Conservation (phyloP, 2,113 vertebrate species). For the Corydoras maculifer region DNA sequence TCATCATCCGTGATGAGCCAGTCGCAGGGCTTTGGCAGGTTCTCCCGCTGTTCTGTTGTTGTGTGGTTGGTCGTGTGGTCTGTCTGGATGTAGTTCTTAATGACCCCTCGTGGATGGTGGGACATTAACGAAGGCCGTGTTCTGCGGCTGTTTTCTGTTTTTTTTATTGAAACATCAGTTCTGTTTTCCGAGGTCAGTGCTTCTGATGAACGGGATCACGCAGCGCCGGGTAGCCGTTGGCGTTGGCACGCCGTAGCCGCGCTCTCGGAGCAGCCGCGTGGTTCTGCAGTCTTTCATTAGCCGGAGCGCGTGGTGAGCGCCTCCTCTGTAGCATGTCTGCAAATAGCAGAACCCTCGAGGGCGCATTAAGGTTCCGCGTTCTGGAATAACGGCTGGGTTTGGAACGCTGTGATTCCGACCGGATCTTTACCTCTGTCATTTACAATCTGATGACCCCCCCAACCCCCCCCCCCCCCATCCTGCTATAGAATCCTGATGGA, state of each 20-base stretch:
- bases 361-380: constrained; percentile 5
- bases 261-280: not conserved
- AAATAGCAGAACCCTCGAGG: constrained; percentile 33
- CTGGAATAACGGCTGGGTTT: constrained; percentile 43
- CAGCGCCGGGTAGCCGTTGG: not conserved
- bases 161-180: constrained; percentile 6
- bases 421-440: constrained; percentile 39
- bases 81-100: not conserved
- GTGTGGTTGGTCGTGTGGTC: not conserved
- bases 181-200: constrained; percentile 13
- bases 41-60: too few relatives aligned
- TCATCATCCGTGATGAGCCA: too few relatives aligned
- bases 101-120: constrained; percentile 13
- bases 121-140: constrained; percentile 15
- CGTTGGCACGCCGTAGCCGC: not conserved
- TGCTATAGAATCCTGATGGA: too few relatives aligned
- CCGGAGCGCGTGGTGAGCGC: not conserved
- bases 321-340: constrained; percentile 21
- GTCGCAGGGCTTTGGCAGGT: too few relatives aligned
- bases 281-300: constrained; percentile 12
- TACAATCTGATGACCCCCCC: constrained; percentile 35
- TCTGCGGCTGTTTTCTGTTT: constrained; percentile 10
- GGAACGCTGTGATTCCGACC: constrained; percentile 33
- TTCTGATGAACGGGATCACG: not conserved
- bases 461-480: too few relatives aligned